phyloP scores from a whole-genome alignment of 53 echinoderm and acorn worm genomes.

The Holothuria scabra region DNA sequence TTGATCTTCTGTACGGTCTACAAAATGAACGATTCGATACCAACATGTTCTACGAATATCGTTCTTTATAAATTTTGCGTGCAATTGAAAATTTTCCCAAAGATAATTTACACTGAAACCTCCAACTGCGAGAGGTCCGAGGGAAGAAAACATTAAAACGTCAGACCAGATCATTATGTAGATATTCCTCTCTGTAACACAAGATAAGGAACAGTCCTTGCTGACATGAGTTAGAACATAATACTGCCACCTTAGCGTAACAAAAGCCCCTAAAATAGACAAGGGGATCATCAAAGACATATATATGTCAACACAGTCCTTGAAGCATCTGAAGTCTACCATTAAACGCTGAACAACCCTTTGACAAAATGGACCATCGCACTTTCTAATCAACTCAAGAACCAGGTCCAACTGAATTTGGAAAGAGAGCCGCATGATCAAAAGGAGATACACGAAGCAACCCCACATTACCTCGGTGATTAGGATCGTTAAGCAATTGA shows the following conservation, averaged over 20 bases:
- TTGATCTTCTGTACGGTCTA: not conserved
- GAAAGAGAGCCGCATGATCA: constrained; percentile 19
- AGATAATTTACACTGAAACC: constrained; percentile 10
- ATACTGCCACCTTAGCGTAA: too few relatives aligned
- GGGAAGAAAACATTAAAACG: constrained; percentile 17
- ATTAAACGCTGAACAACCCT: not conserved
- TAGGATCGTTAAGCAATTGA: not conserved
- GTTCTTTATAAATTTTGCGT: not conserved
- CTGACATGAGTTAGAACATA: too few relatives aligned
- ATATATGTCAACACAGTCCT: too few relatives aligned
- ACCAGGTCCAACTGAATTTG: constrained; percentile 24
- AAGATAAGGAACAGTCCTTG: too few relatives aligned
- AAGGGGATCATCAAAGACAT: too few relatives aligned
- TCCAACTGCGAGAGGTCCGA: constrained; percentile 17
- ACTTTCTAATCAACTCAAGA: not conserved
- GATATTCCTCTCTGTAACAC: not conserved
- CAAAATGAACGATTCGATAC: not conserved
- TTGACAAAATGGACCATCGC: not conserved
- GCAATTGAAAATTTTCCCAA: constrained; percentile 22
- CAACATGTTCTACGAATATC: not conserved
- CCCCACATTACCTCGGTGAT: constrained; percentile 24
- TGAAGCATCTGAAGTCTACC: too few relatives aligned
- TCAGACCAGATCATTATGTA: constrained; percentile 34
- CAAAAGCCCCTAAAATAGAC: too few relatives aligned
- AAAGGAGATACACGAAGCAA: constrained; percentile 22